Conservation (phyloP, 2,113 vertebrate genomes). For the Alces alces region DNA sequence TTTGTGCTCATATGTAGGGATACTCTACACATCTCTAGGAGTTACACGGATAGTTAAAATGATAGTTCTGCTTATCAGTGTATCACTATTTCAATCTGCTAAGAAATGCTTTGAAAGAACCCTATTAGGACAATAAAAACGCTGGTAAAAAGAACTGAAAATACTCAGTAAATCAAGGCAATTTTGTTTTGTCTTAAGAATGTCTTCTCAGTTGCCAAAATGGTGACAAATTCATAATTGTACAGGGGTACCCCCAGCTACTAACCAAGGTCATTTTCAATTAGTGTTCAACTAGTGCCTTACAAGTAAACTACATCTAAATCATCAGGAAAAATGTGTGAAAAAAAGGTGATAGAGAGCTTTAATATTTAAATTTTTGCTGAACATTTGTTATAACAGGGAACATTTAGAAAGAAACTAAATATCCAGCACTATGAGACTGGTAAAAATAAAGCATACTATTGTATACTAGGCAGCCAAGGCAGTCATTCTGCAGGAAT, state of each 20-base stretch:
- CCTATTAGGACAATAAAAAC: background rate
- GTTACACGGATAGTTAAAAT: background rate
- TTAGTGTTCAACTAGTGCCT: background rate
- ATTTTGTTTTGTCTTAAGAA: background rate
- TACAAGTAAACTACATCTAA: background rate
- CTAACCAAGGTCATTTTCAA: conserved; percentile 12
- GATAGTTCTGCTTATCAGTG: background rate
- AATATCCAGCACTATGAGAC: background rate
- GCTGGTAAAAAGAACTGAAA: background rate
- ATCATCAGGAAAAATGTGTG: background rate
- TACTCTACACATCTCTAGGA: background rate
- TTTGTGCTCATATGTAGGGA: background rate
- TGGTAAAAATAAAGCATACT: background rate
- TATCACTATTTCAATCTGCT: background rate
- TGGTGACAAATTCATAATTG: background rate
- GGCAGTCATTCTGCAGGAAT: background rate
- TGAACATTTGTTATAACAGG: background rate
- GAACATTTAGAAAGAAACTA: background rate
- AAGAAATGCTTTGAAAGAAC: background rate
- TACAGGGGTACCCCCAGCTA: background rate
- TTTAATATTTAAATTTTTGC: conserved; percentile 1
- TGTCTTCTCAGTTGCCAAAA: background rate
- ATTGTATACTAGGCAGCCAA: background rate
- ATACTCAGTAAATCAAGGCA: background rate
- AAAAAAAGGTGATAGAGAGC: background rate